Percentiles rank a stretch among this genome's conserved stretches.
Conservation (phyloP, 2,113 vertebrate species). For the Numenius arquata region DNA sequence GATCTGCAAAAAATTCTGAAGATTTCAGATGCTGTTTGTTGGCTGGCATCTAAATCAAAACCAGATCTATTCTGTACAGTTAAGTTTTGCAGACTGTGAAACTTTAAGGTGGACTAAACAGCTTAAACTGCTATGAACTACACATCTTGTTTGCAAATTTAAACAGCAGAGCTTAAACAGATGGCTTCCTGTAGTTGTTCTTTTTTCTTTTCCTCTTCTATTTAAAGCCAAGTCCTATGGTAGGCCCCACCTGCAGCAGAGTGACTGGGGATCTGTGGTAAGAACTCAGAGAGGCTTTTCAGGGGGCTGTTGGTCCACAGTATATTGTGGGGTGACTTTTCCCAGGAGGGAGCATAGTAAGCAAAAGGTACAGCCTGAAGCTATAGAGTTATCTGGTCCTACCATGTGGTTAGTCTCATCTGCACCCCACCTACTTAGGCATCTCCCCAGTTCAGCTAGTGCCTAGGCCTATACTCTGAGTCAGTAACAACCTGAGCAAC, state of each 20-base stretch:
- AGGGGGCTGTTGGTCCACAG: not conserved
- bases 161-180: not conserved
- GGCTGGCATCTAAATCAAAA: not conserved
- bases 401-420: not conserved
- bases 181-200: not conserved
- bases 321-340: not conserved
- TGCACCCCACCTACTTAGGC: not conserved
- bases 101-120: not conserved
- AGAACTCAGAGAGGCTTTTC: not conserved
- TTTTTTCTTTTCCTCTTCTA: not conserved
- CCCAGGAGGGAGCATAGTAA: not conserved
- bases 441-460: not conserved
- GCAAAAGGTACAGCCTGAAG: not conserved
- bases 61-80: not conserved
- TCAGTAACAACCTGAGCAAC: not conserved
- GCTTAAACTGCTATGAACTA: not conserved
- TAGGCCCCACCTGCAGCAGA: not conserved
- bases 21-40: not conserved
- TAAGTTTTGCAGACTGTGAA: not conserved
- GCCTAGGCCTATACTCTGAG: not conserved
- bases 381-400: not conserved
- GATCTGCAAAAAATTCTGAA: not conserved
- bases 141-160: not conserved
- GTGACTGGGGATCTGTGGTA: not conserved
- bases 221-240: not conserved